phyloP scores from a whole-genome alignment of 2,113 vertebrate genomes.

The Gymnorhina tibicen region DNA sequence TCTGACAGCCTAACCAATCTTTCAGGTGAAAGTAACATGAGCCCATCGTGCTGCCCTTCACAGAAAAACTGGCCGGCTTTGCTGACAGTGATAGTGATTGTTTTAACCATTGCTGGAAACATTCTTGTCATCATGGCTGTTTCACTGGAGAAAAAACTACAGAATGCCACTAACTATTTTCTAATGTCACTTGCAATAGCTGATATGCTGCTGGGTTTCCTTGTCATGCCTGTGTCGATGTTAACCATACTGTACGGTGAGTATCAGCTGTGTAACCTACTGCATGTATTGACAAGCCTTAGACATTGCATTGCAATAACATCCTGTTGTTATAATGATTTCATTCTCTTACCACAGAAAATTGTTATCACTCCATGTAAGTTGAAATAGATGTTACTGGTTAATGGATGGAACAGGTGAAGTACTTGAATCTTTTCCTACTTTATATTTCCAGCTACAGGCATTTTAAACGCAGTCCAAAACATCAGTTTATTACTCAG shows the following conservation, averaged over 20 bases:
- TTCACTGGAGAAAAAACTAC: slow-evolving; percentile 94
- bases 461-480: background rate
- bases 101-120: slow-evolving; percentile 91
- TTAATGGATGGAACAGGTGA: background rate
- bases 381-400: background rate
- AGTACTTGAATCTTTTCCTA: background rate
- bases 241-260: slow-evolving; percentile 94
- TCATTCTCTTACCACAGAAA: background rate
- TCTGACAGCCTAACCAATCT: slow-evolving; percentile 72
- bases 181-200: slow-evolving; percentile 96
- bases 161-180: slow-evolving; percentile 97
- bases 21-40: slow-evolving; percentile 63
- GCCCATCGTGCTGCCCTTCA: slow-evolving; percentile 55
- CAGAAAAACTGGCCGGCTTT: slow-evolving; percentile 92
- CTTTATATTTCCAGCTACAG: background rate
- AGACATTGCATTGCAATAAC: background rate
- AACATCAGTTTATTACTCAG: background rate
- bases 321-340: background rate
- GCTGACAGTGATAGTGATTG: slow-evolving; percentile 82
- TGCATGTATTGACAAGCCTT: background rate
- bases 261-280: slow-evolving; percentile 44
- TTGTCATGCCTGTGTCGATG: slow-evolving; percentile 97
- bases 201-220: slow-evolving; percentile 93
- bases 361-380: background rate
- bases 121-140: slow-evolving; percentile 96